Base-by-base conservation (phyloP, 1,140 invertebrate species). In the Oncopodura yosiiana region DNA sequence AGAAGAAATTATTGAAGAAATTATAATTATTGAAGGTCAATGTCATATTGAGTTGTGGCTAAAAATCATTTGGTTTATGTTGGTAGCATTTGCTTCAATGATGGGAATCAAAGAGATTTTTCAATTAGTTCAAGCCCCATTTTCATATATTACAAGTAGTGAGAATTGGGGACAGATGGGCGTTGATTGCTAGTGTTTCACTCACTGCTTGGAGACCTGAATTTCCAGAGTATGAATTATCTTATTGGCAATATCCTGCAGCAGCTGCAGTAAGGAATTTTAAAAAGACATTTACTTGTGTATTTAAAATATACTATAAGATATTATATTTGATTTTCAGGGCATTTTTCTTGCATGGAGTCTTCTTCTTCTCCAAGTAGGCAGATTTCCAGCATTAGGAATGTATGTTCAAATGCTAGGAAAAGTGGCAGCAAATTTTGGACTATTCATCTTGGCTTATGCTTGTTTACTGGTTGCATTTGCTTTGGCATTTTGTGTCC, bases 321-420 rank as follows among this genome's bases (percentile, higher is more conserved):
- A 44, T 44, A 18, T 30, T 14, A 30, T 30, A 37, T 43, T 44
- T 51, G 2, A 36, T 26, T 36, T 48, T 34, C 24, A 58, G 37
- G 81, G 81, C 1, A 81, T 87, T 62, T 78, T 87, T 27, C 69
- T 87, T 5, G 79, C 81, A 12, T 87, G 85, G 85, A 65, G 86
- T 14, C 82, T 88, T 64, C 68, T 89, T 4, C 84, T 89, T 80
- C 81, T 87, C 73, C 78, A 87, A 24, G 81, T 89, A 9, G 86
- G 85, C 11, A 73, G 86, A 48, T 87, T 88, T 70, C 86, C 86
- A 39, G 82, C 84, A 61, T 86, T 88, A 66, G 86, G 86, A 0
- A 71, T 88, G 2, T 88, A 87, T 61, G 80, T 89, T 3, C 85
- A 88, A 69, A 87, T 87, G 85, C 86, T 87, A 64, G 84, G 82